Evolutionary conservation across 2,888 invertebrate species (phyloP).

Genomic region (Ernsta delagoae): DNA sequence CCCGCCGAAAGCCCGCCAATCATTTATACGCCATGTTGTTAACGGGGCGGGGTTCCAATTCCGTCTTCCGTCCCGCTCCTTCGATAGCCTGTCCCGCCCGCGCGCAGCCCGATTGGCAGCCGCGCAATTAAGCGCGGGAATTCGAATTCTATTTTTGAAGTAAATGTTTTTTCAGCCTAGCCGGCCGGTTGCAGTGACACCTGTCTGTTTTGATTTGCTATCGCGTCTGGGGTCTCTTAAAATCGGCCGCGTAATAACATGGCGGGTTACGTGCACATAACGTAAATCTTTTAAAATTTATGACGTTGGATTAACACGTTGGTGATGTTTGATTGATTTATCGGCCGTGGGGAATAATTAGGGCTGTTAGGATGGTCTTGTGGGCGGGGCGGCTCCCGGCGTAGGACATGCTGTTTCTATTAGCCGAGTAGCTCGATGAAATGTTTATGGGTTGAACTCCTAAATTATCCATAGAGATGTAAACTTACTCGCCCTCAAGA

Average conservation of each 20-base stretch:
- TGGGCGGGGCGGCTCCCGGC: slow-evolving; percentile 61
- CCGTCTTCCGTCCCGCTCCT: slow-evolving; percentile 46
- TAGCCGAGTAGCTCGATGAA: slow-evolving; percentile 18
- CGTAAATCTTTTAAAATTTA: slow-evolving; percentile 75
- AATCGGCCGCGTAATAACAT: slow-evolving; percentile 60
- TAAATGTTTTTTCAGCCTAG: slow-evolving; percentile 80
- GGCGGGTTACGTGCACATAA: slow-evolving; percentile 64
- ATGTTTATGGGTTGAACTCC: slow-evolving; percentile 28
- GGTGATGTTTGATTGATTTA: slow-evolving; percentile 77
- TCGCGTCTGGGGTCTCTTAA: slow-evolving; percentile 47
- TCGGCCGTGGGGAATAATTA: slow-evolving; percentile 68
- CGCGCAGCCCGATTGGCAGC: slow-evolving; percentile 74
- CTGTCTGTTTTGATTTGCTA: slow-evolving; percentile 52
- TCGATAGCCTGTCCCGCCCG: slow-evolving; percentile 48
- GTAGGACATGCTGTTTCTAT: slow-evolving; percentile 42
- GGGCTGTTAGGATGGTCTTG: slow-evolving; percentile 58
- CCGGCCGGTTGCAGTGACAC: slow-evolving; percentile 61
- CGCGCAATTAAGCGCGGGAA: slow-evolving; percentile 82
- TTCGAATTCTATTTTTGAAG: slow-evolving; percentile 83
- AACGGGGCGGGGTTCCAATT: slow-evolving; percentile 81
- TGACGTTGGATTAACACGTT: slow-evolving; percentile 72
- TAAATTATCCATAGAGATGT: slow-evolving; percentile 12
- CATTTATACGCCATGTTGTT: slow-evolving; percentile 87
- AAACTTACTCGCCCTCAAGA: neutral
- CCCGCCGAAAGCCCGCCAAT: slow-evolving; percentile 82